Conservation (phyloP, 2,797 vertebrate species). For the Poecile montanus region DNA sequence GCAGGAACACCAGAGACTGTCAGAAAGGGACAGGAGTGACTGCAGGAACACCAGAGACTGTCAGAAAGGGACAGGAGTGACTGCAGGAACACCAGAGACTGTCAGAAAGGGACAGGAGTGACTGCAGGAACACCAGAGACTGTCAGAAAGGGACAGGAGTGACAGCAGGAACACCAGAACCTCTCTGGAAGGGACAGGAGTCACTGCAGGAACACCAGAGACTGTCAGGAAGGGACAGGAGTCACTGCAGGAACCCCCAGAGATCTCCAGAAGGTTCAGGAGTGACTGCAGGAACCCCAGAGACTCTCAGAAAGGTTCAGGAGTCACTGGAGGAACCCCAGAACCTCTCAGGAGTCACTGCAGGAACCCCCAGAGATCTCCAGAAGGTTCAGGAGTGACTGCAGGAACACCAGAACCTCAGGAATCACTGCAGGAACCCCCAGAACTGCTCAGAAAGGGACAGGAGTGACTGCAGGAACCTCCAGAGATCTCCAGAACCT, state of each 20-base stretch:
- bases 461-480: background rate
- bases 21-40: background rate
- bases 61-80: background rate
- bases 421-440: background rate
- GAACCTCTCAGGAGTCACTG: background rate
- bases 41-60: background rate
- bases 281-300: background rate
- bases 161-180: background rate
- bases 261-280: background rate
- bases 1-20: background rate
- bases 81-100: background rate
- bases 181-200: background rate
- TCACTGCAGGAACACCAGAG: background rate
- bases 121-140: background rate
- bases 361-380: background rate
- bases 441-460: background rate
- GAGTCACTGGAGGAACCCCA: background rate
- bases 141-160: background rate
- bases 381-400: background rate
- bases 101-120: background rate
- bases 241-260: background rate
- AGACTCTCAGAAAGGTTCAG: background rate
- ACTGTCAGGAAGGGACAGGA: background rate
- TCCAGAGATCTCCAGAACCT: background rate
- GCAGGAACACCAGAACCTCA: background rate